Base-by-base conservation (phyloP, 1,140 invertebrate genomes). In the Drosophila erecta region DNA sequence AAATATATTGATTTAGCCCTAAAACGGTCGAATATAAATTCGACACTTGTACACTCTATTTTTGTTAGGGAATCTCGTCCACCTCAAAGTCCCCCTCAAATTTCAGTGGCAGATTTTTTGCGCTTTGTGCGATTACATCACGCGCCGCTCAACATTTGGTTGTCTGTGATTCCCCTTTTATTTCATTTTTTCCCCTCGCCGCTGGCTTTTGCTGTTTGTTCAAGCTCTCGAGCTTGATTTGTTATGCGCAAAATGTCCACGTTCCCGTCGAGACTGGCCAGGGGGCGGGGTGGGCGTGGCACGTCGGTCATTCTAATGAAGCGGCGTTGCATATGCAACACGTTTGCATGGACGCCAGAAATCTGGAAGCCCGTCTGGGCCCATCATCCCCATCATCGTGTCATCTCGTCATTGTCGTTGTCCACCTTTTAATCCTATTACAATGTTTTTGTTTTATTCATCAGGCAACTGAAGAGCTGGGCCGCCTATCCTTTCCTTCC, bases 201-300 rank as follows among this genome's bases (percentile, higher is more conserved):
- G 2, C 15, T 11, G n/a, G 11, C 15, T 54, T 35, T 67, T 47
- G 55, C 40, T 79, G 76, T 51, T 79, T 79, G 44, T 77, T 50
- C 43, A 62, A 79, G 70, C 70, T 66, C 80, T 76, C 76, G 58
- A 69, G 79, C 83, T 86, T 89, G 83, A 87, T 87, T 89, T 87
- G 83, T 87, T 87, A 87, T 87, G 83, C 83, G 84, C 84, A 87
- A 89, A 87, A 87, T 84, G 79, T 89, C 73, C 83, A 87, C 83
- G 79, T 89, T 57, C 37, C 55, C 58, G 83, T 81, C 80, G 83
- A 87, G 83, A 83, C 84, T 61, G 79, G 41, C 44, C 79, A 78
- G 74, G 40, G 30, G 49, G 49, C 8, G 15, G 40, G 53, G n/a
- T 24, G 56, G 61, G 79, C 70, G 70, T 83, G 83, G 51, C 79